Conservation (phyloP, 2,888 invertebrate genomes). For the Syrista parreyssii region DNA sequence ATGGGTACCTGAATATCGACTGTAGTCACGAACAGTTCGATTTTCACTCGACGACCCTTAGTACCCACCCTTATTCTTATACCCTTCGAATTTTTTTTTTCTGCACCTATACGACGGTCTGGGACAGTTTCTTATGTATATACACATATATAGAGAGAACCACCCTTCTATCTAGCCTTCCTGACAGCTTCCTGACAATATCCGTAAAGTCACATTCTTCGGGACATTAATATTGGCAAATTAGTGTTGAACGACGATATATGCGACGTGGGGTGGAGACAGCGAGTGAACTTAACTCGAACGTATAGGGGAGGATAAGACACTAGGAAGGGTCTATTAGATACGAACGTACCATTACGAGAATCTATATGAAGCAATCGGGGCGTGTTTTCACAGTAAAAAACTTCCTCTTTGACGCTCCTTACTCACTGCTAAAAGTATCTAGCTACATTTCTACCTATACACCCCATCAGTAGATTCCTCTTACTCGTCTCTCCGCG, state of each 20-base stretch:
- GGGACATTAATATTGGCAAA: constrained; percentile 46
- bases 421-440: not conserved
- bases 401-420: not conserved
- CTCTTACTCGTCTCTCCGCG: not conserved
- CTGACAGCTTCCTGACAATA: not conserved
- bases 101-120: not conserved
- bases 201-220: constrained; percentile 36
- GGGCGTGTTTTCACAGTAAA: constrained; percentile 8
- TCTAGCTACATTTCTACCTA: not conserved
- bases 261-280: constrained; percentile 28
- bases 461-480: not conserved
- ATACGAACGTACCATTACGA: constrained; percentile 36
- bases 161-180: not conserved
- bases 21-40: not conserved
- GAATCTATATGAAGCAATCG: constrained; percentile 37
- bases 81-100: constrained; percentile 3
- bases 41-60: not conserved
- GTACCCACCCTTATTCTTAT: constrained; percentile 10
- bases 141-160: not conserved
- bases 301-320: constrained; percentile 46
- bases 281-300: constrained; percentile 36
- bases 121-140: not conserved
- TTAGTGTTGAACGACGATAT: constrained; percentile 50
- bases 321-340: constrained; percentile 35
- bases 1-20: not conserved